Conservation (phyloP, 2,888 invertebrate genomes). For the Caenorhabditis imperialis region DNA sequence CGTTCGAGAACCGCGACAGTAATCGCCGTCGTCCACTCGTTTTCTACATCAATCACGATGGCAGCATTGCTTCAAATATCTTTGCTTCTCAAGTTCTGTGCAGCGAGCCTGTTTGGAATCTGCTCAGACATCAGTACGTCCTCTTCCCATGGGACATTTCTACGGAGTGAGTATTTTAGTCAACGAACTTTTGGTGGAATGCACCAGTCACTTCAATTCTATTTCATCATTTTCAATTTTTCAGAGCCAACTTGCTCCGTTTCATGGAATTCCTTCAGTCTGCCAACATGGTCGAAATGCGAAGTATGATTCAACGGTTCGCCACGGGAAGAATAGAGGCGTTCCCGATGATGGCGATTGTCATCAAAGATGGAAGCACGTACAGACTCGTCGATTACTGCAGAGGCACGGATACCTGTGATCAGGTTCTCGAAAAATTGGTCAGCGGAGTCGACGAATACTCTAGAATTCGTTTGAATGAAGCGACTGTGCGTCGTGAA, state of each 20-base stretch:
- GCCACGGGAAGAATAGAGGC: conserved; percentile 36
- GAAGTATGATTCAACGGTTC: conserved; percentile 42
- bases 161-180: conserved; percentile 80
- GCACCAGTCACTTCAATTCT: too few relatives aligned
- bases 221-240: neutral
- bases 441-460: conserved; percentile 68
- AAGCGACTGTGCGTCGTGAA: conserved; percentile 59
- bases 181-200: neutral
- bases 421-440: conserved; percentile 66
- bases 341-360: conserved; percentile 70
- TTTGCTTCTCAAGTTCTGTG: conserved; percentile 84
- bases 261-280: conserved; percentile 78
- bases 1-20: conserved; percentile 58
- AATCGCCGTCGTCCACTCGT: conserved; percentile 90
- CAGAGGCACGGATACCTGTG: conserved; percentile 57
- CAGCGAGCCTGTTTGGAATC: conserved; percentile 90
- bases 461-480: conserved; percentile 52
- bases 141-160: conserved; percentile 98
- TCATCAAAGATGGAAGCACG: conserved; percentile 63
- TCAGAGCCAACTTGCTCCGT: conserved; percentile 85
- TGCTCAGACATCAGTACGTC: conserved; percentile 90
- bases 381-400: conserved; percentile 50
- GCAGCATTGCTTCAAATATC: conserved; percentile 93
- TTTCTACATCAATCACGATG: conserved; percentile 95
- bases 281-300: conserved; percentile 57